phyloP scores from a whole-genome alignment of 2,797 vertebrate genomes.

The Trachops cirrhosus region DNA sequence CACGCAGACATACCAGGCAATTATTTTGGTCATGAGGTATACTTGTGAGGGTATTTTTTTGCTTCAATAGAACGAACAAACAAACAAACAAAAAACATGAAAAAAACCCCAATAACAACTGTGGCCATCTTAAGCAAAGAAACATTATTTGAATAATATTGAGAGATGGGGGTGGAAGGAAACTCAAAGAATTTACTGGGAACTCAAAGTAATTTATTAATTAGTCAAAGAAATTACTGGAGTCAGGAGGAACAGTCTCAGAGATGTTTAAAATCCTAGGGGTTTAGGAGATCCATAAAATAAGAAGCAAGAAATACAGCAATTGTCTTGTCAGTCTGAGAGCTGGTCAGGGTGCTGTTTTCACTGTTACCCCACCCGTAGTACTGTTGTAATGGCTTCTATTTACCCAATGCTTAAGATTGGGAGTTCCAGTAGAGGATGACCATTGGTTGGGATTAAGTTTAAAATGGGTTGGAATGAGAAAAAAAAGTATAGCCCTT shows the following conservation, averaged over 20 bases:
- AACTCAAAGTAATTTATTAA: background rate
- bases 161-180: background rate
- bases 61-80: background rate
- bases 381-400: background rate
- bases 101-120: too few species aligned
- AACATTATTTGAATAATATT: background rate
- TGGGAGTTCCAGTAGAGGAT: background rate
- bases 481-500: background rate
- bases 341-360: background rate
- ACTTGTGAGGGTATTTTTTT: background rate
- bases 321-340: background rate
- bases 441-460: background rate
- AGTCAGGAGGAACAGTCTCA: background rate
- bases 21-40: background rate
- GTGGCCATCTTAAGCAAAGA: background rate
- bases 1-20: background rate
- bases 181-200: background rate
- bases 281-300: background rate
- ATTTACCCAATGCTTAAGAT: background rate
- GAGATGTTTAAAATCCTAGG: background rate
- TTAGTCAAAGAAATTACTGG: background rate
- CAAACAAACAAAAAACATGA: background rate
- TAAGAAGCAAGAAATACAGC: background rate
- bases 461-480: background rate
- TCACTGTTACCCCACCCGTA: background rate